Conservation (phyloP, 2,113 vertebrate genomes). For the Cairina moschata region DNA sequence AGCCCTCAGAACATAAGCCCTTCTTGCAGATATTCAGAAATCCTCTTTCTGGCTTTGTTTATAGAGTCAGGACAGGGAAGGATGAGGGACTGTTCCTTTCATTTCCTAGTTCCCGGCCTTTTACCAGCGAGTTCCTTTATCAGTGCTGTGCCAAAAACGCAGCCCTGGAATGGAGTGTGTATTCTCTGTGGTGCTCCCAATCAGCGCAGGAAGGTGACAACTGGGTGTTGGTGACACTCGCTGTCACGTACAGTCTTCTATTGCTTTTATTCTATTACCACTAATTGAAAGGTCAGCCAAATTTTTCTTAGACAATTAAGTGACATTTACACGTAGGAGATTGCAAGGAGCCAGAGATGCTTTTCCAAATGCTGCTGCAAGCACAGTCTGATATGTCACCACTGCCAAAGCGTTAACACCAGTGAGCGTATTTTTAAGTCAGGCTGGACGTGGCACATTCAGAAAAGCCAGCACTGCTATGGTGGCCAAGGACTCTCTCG, state of each 20-base stretch:
- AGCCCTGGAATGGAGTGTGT: background rate
- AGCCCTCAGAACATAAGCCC: background rate
- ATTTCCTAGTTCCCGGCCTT: background rate
- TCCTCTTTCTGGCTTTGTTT: background rate
- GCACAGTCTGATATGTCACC: background rate
- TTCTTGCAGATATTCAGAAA: background rate
- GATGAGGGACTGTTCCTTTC: background rate
- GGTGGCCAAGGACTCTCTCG: background rate
- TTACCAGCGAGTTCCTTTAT: background rate
- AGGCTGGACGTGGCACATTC: background rate
- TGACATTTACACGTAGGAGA: conserved; percentile 43
- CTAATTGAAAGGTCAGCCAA: conserved; percentile 64
- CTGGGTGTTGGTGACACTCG: background rate
- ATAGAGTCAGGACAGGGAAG: background rate
- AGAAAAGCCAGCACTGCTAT: conserved; percentile 1
- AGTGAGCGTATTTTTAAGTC: background rate
- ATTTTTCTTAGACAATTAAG: conserved; percentile 55
- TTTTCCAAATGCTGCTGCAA: conserved; percentile 3
- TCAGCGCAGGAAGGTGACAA: background rate
- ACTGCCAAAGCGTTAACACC: background rate
- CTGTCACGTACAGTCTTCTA: background rate
- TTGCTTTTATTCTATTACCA: conserved; percentile 53
- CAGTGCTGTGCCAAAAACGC: background rate
- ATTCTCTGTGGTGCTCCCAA: background rate
- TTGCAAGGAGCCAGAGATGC: conserved; percentile 7